Evolutionary conservation across 1,140 invertebrate species (phyloP), one percentile per base, ranked within the genome.

Genomic region (Trypoxylus dichotomus): DNA sequence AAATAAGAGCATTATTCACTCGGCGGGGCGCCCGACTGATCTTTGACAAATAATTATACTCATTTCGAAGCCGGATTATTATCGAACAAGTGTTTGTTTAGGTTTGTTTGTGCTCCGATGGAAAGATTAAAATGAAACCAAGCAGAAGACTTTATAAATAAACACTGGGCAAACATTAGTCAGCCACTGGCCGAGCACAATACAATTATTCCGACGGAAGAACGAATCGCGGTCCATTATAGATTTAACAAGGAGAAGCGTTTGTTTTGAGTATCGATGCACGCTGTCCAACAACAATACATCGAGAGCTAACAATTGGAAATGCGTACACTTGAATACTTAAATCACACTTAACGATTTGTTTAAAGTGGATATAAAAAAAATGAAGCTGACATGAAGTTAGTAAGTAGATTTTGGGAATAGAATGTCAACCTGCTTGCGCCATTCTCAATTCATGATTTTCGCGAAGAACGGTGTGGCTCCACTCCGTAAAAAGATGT

Each of bases 111-210:
- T 75, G 74, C 75, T 77, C 74, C 78, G 79, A 80, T 83, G 81
- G 81, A 83, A 83, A 83, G 82, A 83, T 83, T 83, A 83, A 83
- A 83, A 83, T 81, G 79, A 83, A 83, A 81, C 82, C 77, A 82
- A 82, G 82, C 82, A 83, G 79, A 82, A 83, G 79, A 82, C 82
- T 81, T 80, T 81, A 83, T 82, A 83, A 82, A 83, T 83, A 83
- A 83, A 82, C 79, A 80, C 78, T 81, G 82, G 76, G 80, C 80
- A 83, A 83, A 83, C 82, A 83, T 81, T 77, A 81, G 68, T 81
- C 81, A 79, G 68, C 79, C 77, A 79, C 74, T 79, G 76, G 60
- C 24, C 77, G 74, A 75, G 77, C 79, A 83, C 80, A 83, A 83
- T 82, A 79, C 80, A 80, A 79, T 79, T 81, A 83, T 68, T 77